Base-by-base conservation (phyloP, 1,140 invertebrate genomes). In the Tetranychus cinnabarinus region DNA sequence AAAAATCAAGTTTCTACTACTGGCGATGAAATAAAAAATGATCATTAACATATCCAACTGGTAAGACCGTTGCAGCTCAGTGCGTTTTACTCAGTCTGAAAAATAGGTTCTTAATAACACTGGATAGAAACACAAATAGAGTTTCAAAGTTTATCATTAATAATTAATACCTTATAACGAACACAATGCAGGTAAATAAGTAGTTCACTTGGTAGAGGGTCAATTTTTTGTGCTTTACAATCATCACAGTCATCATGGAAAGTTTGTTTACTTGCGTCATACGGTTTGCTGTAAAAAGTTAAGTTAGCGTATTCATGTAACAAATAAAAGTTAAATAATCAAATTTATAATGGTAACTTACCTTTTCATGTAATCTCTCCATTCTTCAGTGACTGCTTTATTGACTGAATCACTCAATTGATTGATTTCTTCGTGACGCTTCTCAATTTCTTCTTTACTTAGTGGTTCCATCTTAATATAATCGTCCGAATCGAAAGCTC, bases 181-280 rank as follows among this genome's bases (percentile, higher is more conserved):
- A 88, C 86, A 23, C 89, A 89, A 73, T 96, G 91, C 15, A 97
- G 77, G 72, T 90, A 95, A 86, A 97, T 92, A 61, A 92, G 82
- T 23, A 96, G 77, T 70, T 95, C 86, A 63, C 83, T 80, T 0
- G 87, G 84, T 61, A 84, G 82, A 0, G 91, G 90, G 72, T 97
- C 90, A 61, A 84, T 76, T 73, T 88, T 93, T 58, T 85, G 78
- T 13, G 88, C 82, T 71, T 86, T 86, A 72, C 91, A 96, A 72
- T 92, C 86, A 70, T 86, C 85, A 74, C 91, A 97, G 69, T 90
- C 82, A 3, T 82, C 80, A 69, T 93, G 88, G 3, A 81, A 75
- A 1, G 81, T 81, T 71, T 87, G 79, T 71, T 84, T 85, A 39
- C 82, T 78, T n/a, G 79, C 75, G 64, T 83, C 78, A 69, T 12